Base-by-base conservation (phyloP, 2,888 invertebrate species). In the Bombylius major region DNA sequence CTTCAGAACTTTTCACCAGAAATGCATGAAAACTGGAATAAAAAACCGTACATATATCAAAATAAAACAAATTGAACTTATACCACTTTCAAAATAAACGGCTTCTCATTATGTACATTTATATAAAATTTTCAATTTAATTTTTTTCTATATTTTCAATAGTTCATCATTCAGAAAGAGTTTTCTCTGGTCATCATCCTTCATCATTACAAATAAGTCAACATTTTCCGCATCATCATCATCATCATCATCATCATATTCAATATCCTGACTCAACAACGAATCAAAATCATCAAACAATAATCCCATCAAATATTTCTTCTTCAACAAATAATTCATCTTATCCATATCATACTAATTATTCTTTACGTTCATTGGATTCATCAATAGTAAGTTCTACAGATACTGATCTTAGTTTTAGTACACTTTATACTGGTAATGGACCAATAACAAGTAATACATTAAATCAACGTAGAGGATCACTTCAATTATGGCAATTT, bases 401-500 rank as follows among this genome's bases (percentile, higher is more conserved):
- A n/a, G 74, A 73, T 56, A 60, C 69, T 1, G 72, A 73, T 48
- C 66, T 73, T 34, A 70, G 69, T 7, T 63, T 71, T 54, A 70
- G 73, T 58, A 68, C 66, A 59, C 64, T 73, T 46, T 73, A 73
- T 56, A 65, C 69, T 5, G 66, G 64, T 59, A 58, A 61, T 46
- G 62, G 57, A 58, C 65, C 65, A 9, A 69, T 70, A 47, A 67
- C 73, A 46, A 69, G 67, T 1, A 67, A 66, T 48, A 65, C 71
- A 47, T 64, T 70, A 42, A 78, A 79, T 59, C 80, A 81, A 62
- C 75, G 90, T n/a, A 78, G 92, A 42, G 92, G 92, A 0, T 90
- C 91, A 0, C 79, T 93, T 13, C 93, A 96, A 69, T 76, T 96
- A 54, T 96, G 95, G 95, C 96, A 96, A 77, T 96, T 96, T 75